Evolutionary conservation across 2,888 invertebrate species (phyloP).

Genomic region (Euplexia lucipara): DNA sequence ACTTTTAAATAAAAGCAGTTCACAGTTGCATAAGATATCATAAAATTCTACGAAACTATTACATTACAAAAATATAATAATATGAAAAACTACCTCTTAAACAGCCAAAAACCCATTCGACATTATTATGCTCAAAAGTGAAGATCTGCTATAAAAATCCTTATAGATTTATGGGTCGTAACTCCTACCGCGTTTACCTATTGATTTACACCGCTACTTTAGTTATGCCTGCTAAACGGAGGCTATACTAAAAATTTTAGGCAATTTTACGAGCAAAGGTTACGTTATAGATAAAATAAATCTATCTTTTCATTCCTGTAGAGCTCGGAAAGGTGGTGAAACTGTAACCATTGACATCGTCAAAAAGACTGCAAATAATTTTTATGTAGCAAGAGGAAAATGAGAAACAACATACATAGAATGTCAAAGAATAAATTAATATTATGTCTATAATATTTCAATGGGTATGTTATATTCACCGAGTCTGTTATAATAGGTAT

Average conservation of each 20-base stretch:
- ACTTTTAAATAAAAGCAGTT: no score
- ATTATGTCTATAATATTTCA: slow-evolving; percentile 12
- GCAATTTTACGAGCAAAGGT: slow-evolving; percentile 42
- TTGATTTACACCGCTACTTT: slow-evolving; percentile 55
- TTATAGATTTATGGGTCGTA: slow-evolving; percentile 48
- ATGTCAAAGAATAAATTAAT: no score
- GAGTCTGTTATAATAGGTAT: no score
- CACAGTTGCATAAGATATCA: no score
- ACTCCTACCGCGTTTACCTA: slow-evolving; percentile 46
- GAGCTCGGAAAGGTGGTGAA: slow-evolving; percentile 4
- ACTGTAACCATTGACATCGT: slow-evolving; percentile 10
- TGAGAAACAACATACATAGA: slow-evolving; percentile 16
- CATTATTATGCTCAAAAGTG: slow-evolving; percentile 32
- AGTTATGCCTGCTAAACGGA: slow-evolving; percentile 39
- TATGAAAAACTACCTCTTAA: slow-evolving; percentile 24
- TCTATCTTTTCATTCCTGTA: slow-evolving; percentile 22
- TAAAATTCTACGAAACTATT: slow-evolving; percentile 1
- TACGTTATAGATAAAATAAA: slow-evolving; percentile 34
- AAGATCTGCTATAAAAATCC: slow-evolving; percentile 44
- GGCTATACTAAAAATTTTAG: slow-evolving; percentile 20
- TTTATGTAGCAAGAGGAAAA: slow-evolving; percentile 8
- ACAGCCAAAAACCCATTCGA: slow-evolving; percentile 12
- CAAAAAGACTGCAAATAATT: slow-evolving; percentile 19
- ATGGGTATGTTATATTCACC: slow-evolving; percentile 4
- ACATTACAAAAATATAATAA: no score